Percentiles rank a stretch among this genome's conserved stretches.
Conservation (phyloP, 37 sponge, comb jelly and placozoan species). For the Trichoplax adhaerens region DNA sequence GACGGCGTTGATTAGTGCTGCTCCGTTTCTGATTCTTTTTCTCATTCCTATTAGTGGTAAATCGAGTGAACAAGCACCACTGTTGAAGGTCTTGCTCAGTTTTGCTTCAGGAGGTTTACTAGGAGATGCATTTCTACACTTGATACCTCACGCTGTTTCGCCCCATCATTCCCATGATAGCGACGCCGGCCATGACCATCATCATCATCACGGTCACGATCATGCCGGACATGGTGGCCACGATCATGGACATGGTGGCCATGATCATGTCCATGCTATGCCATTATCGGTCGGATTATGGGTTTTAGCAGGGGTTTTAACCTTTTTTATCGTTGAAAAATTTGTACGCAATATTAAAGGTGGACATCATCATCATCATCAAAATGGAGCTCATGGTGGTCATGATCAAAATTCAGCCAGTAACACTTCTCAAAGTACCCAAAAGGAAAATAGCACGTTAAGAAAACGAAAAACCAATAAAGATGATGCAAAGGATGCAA, state of each 20-base stretch:
- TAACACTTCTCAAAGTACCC: too few relatives aligned
- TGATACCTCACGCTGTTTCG: slow-evolving; percentile 82
- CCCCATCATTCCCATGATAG: slow-evolving; percentile 37
- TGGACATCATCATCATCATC: slow-evolving; percentile 32
- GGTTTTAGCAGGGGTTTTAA: slow-evolving; percentile 67
- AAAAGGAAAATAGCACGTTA: too few relatives aligned
- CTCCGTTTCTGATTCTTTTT: slow-evolving; percentile 74
- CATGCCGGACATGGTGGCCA: slow-evolving; percentile 6
- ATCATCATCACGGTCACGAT: slow-evolving; percentile 12
- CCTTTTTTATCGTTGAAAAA: slow-evolving; percentile 80
- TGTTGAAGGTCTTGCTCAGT: slow-evolving; percentile 66
- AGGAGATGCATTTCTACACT: slow-evolving; percentile 90
- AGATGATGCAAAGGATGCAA: too few relatives aligned
- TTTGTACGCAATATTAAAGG: slow-evolving; percentile 54
- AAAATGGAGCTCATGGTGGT: slow-evolving; percentile 5
- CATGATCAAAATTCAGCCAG: too few relatives aligned
- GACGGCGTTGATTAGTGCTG: slow-evolving; percentile 63
- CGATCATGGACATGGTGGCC: slow-evolving; percentile 11
- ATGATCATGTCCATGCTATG: slow-evolving; percentile 47
- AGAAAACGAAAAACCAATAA: too few relatives aligned
- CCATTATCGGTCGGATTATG: slow-evolving; percentile 41
- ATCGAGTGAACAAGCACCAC: slow-evolving; percentile 30
- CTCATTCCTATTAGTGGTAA: slow-evolving; percentile 57
- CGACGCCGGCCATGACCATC: slow-evolving; percentile 13
- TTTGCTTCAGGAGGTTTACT: slow-evolving; percentile 91